phyloP scores from a whole-genome alignment of 2,888 invertebrate genomes.

The Drosophila mulleri region DNA sequence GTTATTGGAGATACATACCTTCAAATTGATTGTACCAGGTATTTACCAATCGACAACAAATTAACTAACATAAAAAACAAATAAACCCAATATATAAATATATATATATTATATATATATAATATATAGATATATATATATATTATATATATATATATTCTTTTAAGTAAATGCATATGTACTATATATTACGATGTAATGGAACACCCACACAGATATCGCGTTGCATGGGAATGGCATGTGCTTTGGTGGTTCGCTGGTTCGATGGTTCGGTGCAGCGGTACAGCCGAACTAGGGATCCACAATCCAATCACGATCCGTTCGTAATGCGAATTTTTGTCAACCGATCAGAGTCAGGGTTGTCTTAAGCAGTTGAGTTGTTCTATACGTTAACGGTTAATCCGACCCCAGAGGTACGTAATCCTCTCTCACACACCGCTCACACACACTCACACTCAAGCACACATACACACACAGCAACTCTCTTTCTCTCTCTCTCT shows the following conservation, averaged over 20 bases:
- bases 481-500: constrained; percentile 17
- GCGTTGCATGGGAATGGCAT: constrained; percentile 61
- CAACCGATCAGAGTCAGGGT: constrained; percentile 23
- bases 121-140: constrained; percentile 7
- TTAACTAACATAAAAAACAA: constrained; percentile 39
- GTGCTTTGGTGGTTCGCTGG: constrained; percentile 50
- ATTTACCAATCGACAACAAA: constrained; percentile 52
- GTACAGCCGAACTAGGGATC: constrained; percentile 18
- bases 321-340: constrained; percentile 18
- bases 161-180: constrained; percentile 38
- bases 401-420: constrained; percentile 42
- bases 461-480: background rate
- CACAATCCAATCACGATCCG: constrained; percentile 29
- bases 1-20: constrained; percentile 61
- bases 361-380: constrained; percentile 25
- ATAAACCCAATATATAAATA: background rate
- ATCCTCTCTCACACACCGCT: constrained; percentile 21
- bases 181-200: constrained; percentile 32
- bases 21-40: constrained; percentile 61
- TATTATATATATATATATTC: constrained; percentile 6
- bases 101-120: constrained; percentile 11
- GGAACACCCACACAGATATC: constrained; percentile 42
- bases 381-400: constrained; percentile 11
- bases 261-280: constrained; percentile 13
- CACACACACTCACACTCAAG: constrained; percentile 1